Evolutionary conservation across 1,140 invertebrate species (phyloP), one percentile per base, ranked within the genome.

Genomic region (Formica selysi): DNA sequence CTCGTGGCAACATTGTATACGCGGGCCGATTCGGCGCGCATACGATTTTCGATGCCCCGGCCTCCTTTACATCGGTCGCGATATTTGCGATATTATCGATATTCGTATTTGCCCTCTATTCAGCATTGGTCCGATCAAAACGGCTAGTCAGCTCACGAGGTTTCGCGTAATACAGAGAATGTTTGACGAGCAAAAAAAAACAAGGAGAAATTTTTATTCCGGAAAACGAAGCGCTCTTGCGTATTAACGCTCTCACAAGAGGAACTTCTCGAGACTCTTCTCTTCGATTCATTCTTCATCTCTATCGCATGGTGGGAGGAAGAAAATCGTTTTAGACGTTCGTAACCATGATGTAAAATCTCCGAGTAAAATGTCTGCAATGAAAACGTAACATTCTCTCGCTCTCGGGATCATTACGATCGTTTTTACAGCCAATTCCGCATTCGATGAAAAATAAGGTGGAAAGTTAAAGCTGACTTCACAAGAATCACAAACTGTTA

Each of bases 21-120:
- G 54, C 41, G 32, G n/a, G 19, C 26, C 54, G 38, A 26, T 19
- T 19, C 13, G 11, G 26, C 68, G 44, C 26, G 48, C 29, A 26
- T 59, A 36, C 26, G 67, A 71, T 51, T 73, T 81, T 81, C 36
- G 67, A 81, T 61, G 3, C 67, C 19, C 67, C 19, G 59, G 13
- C 67, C 41, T 29, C 79, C 54, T 57, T 83, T 71, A 84, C 70
- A 62, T 54, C 80, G 59, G 65, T 19, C 29, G 67, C 67, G 26
- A 54, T 79, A 89, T 87, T 64, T 65, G 51, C 76, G 64, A 91
- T 91, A 91, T 92, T 91, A 93, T 92, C 89, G 90, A 92, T 91
- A 92, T 92, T 92, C 91, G 86, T 90, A 92, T 91, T 92, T 92
- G 90, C 87, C 74, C 70, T 88, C 86, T 91, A 90, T 91, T 26